A percentile compares a stretch with the other conserved stretches of the same genome.
These are phyloP conservation scores for Zaprionus davidi DNA, from an alignment of 1,140 invertebrate genomes.

Conservation along the genomic window DNA sequence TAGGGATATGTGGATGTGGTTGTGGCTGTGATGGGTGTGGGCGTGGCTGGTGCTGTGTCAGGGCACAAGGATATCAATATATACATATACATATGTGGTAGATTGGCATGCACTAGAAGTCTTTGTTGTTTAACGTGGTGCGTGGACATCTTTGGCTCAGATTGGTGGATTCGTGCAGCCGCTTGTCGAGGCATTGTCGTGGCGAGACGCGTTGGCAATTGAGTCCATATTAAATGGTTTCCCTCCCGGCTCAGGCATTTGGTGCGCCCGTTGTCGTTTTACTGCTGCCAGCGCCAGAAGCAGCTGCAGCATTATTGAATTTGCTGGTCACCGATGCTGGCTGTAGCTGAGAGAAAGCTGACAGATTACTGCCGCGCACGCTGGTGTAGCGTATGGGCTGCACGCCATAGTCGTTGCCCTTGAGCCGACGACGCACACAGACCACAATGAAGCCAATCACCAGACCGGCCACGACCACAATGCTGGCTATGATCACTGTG, in stretches of 20 bases:
- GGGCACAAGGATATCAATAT: slow-evolving; percentile 22
- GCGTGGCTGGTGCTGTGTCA: background rate
- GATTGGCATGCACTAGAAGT: slow-evolving; percentile 46
- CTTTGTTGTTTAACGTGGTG: slow-evolving; percentile 6
- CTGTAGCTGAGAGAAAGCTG: slow-evolving; percentile 69
- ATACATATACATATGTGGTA: slow-evolving; percentile 37
- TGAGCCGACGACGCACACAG: slow-evolving; percentile 71
- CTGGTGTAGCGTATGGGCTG: slow-evolving; percentile 82
- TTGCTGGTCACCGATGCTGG: slow-evolving; percentile 65
- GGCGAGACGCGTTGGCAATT: slow-evolving; percentile 13
- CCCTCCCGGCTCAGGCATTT: slow-evolving; percentile 55
- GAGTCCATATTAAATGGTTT: background rate
- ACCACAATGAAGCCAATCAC: slow-evolving; percentile 76
- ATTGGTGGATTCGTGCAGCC: slow-evolving; percentile 6
- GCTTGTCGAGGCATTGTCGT: slow-evolving; percentile 60
- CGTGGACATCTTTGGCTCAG: slow-evolving; percentile 3
- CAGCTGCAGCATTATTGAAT: slow-evolving; percentile 49
- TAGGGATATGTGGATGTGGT: slow-evolving; percentile 32
- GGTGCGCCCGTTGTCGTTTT: slow-evolving; percentile 42
- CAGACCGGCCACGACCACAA: slow-evolving; percentile 74
- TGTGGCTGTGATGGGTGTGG: background rate
- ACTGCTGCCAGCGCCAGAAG: slow-evolving; percentile 26
- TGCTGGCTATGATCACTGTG: slow-evolving; percentile 71
- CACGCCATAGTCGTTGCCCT: slow-evolving; percentile 76
- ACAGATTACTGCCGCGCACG: slow-evolving; percentile 78